Conservation (phyloP, 1,140 invertebrate genomes). For the Leptinotarsa defecta region DNA sequence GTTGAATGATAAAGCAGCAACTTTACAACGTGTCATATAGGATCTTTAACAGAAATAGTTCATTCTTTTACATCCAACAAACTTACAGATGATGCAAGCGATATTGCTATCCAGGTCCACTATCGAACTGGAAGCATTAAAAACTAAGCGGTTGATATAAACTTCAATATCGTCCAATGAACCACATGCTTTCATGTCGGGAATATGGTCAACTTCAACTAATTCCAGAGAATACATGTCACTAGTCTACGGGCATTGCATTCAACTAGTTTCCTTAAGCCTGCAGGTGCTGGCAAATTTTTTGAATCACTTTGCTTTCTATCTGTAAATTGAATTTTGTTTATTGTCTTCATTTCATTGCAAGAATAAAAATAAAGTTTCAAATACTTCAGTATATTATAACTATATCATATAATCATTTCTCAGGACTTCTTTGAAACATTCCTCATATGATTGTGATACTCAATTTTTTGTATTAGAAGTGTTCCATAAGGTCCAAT, state of each 20-base stretch:
- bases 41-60: no score
- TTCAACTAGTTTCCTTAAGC: background rate
- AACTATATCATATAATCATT: background rate
- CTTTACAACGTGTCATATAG: no score
- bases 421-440: conserved; percentile 18
- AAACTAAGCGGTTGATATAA: background rate
- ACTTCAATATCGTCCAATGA: background rate
- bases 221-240: background rate
- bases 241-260: background rate
- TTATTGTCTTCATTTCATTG: no score
- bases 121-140: background rate
- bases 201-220: background rate
- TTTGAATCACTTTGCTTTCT: background rate
- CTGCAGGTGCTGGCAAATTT: background rate
- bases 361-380: background rate
- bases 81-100: background rate
- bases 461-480: conserved; percentile 45
- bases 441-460: conserved; percentile 50
- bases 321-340: background rate
- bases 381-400: background rate
- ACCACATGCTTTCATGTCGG: background rate
- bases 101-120: background rate
- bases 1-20: no score
- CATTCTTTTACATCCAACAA: no score
- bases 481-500: conserved; percentile 38